A percentile compares a stretch with the other conserved stretches of the same genome.
Evolutionary conservation across 2,113 vertebrate species (phyloP).

Genomic region (Tretioscincus oriximinensis): DNA sequence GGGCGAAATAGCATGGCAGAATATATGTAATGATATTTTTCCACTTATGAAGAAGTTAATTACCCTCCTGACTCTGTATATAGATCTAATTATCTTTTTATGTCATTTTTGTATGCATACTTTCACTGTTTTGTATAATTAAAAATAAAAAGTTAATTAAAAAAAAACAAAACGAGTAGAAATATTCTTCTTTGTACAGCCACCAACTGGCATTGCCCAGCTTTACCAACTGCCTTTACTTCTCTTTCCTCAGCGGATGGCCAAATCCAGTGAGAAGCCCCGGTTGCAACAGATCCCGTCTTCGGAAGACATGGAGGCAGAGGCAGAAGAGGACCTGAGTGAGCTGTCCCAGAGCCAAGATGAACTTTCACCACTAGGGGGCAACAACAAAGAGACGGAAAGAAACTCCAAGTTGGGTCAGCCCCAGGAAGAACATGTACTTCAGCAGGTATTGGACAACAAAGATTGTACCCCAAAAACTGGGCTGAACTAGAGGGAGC

Average conservation of each 20-base stretch:
- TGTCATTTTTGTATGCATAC: no score
- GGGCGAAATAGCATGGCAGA: no score
- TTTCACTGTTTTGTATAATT: no score
- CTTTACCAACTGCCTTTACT: neutral
- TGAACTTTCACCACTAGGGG: constrained; percentile 45
- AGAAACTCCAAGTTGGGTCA: constrained; percentile 77
- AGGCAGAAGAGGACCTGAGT: constrained; percentile 61
- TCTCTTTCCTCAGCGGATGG: constrained; percentile 71
- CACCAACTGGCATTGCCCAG: neutral
- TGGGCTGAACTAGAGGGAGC: no score
- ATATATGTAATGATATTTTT: no score
- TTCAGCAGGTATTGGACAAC: constrained; percentile 72
- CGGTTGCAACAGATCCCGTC: constrained; percentile 90
- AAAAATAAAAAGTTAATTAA: no score
- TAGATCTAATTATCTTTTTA: no score
- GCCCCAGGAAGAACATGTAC: constrained; percentile 69
- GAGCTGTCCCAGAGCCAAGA: constrained; percentile 52
- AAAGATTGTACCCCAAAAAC: accelerated
- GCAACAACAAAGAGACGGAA: constrained; percentile 58
- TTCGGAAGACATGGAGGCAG: constrained; percentile 84
- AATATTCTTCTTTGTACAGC: neutral
- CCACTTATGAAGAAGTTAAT: no score
- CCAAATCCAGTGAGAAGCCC: constrained; percentile 89
- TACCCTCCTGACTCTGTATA: no score
- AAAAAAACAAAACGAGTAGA: no score